Base-by-base conservation (phyloP, 2,888 invertebrate genomes). In the Cephalotes varians region DNA sequence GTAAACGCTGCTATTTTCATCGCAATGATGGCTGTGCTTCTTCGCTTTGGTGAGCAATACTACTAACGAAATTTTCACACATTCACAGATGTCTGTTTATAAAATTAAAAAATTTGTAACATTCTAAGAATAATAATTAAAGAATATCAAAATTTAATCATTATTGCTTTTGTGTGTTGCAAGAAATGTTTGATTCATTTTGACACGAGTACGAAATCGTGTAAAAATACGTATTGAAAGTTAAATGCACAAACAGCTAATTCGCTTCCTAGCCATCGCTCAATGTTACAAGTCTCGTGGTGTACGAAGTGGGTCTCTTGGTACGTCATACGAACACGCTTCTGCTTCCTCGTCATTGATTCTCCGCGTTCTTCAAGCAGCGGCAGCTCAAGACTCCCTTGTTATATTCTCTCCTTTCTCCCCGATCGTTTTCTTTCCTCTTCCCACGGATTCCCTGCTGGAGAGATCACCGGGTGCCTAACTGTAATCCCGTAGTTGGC, bases 401-500 rank as follows among this genome's bases (percentile, higher is more conserved):
- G 62, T 65, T 82, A 64, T 56, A 58, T 67, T 37, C 81, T 34
- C 56, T 67, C 28, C 67, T 82, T 80, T 81, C 56, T 82, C 81
- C 40, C 47, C 18, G 47, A 25, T 37, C 40, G 28, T 81, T 62
- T 62, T 18, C 69, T 69, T 21, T 74, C 62, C 51, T 73, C 74
- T 73, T 80, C 58, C 49, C 80, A 80, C 25, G 74, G 56, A 74
- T 51, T 74, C 69, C 51, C 47, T 15, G 64, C 31, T 54, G 49
- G 60, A 64, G 21, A 81, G 56, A 67, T 56, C 71, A 56, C 31
- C 83, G 60, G 40, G 80, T 74, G 56, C 47, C 79, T 88, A 87
- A 88, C 89, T 85, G 88, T 88, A 88, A 84, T 85, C 81, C 83
- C 85, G 49, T 85, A 85, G 87, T 88, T 88, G 87, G 85, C 81